Percentiles rank a stretch among this genome's conserved stretches.
phyloP scores from a whole-genome alignment of 2,888 invertebrate species.

The Gastracanthus pulcherrimus region DNA sequence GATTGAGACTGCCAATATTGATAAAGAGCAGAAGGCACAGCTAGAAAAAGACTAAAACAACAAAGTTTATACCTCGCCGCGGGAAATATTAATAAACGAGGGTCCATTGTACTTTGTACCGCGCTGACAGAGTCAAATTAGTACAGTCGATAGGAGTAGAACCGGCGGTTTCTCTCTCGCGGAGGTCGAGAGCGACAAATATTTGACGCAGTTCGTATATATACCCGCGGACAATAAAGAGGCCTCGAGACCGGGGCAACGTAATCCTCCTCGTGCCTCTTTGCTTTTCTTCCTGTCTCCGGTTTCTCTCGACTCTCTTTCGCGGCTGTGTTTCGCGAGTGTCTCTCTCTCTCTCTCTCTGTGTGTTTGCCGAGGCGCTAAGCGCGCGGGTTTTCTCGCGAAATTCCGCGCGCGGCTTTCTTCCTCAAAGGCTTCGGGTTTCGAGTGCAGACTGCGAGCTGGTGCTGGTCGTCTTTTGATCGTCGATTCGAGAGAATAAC shows the following conservation, averaged over 20 bases:
- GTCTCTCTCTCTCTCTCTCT: background rate
- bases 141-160: background rate
- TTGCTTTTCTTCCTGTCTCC: background rate
- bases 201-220: conserved; percentile 10
- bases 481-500: background rate
- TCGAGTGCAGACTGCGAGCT: background rate
- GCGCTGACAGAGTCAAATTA: conserved; percentile 25
- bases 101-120: background rate
- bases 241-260: background rate
- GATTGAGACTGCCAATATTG: conserved; percentile 25
- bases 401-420: background rate
- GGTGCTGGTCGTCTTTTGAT: background rate
- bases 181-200: conserved; percentile 17
- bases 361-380: background rate
- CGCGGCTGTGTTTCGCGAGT: background rate
- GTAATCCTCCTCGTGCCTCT: conserved; percentile 6
- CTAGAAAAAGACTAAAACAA: background rate
- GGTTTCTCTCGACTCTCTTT: background rate
- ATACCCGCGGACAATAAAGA: conserved; percentile 1
- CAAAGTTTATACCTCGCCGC: background rate
- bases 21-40: background rate
- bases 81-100: conserved; percentile 28
- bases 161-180: no score
- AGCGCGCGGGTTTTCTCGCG: background rate
- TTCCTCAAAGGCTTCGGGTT: background rate